These are phyloP conservation scores for Leucopternis melanops DNA, from an alignment of 2,113 vertebrate genomes.

Conservation along the genomic window DNA sequence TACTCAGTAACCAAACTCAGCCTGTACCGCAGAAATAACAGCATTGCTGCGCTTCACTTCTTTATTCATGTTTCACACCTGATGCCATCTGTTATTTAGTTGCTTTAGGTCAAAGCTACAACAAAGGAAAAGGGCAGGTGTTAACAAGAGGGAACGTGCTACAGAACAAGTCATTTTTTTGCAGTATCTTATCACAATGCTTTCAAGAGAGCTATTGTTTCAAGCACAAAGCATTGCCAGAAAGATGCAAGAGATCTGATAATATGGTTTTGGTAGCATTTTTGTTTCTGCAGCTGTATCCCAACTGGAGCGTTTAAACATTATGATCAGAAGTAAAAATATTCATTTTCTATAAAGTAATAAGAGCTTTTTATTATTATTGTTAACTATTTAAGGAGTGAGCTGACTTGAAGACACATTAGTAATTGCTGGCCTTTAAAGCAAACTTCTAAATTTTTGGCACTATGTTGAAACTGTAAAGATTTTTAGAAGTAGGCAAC, in stretches of 20 bases:
- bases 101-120: neutral
- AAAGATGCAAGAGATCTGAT: neutral
- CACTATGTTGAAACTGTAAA: neutral
- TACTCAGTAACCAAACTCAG: neutral
- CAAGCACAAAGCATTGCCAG: slow-evolving; percentile 5
- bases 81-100: neutral
- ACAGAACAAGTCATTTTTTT: neutral
- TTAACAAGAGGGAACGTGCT: neutral
- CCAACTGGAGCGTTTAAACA: neutral
- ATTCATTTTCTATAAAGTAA: neutral
- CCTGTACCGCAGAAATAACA: neutral
- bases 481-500: neutral
- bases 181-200: neutral
- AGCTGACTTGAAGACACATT: neutral
- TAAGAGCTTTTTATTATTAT: neutral
- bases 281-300: slow-evolving; percentile 24
- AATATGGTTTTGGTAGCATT: neutral
- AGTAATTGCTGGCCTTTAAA: neutral
- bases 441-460: neutral
- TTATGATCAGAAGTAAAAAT: neutral
- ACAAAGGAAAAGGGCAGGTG: neutral
- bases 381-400: neutral
- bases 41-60: neutral
- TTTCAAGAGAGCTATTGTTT: slow-evolving; percentile 22
- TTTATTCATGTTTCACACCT: neutral